Evolutionary conservation across 2,113 vertebrate genomes (phyloP).

Genomic region (Ictidomys tridecemlineatus): DNA sequence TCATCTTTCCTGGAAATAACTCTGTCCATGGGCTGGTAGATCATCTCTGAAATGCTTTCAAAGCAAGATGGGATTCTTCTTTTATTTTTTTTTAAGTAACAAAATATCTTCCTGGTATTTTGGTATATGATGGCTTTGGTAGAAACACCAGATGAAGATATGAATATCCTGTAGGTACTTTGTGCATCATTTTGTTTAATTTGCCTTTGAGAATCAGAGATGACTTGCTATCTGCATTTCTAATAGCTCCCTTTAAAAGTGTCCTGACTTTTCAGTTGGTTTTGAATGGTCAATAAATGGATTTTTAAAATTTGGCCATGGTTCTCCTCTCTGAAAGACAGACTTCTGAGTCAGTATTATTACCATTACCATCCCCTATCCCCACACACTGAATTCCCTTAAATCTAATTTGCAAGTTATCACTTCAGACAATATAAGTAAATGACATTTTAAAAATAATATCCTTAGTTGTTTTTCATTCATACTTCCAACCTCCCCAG

Average conservation of each 20-base stretch:
- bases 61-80: constrained; percentile 30
- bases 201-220: constrained; percentile 20
- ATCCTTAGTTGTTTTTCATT: constrained; percentile 30
- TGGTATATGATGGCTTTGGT: background rate
- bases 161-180: background rate
- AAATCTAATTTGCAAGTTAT: constrained; percentile 25
- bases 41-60: constrained; percentile 64
- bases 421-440: constrained; percentile 28
- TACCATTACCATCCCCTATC: no score
- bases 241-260: background rate
- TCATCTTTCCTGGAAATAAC: constrained; percentile 63
- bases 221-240: constrained; percentile 32
- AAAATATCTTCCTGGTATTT: background rate
- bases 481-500: background rate
- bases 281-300: constrained; percentile 16
- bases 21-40: constrained; percentile 11
- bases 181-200: constrained; percentile 49
- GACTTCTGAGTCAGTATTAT: background rate
- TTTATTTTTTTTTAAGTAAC: background rate
- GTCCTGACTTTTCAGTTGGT: background rate
- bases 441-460: background rate
- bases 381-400: background rate
- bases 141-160: background rate
- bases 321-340: background rate
- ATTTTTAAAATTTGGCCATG: constrained; percentile 2